These are phyloP conservation scores for Callaeas wilsoni DNA, from an alignment of 2,113 vertebrate genomes.

Conservation along the genomic window DNA sequence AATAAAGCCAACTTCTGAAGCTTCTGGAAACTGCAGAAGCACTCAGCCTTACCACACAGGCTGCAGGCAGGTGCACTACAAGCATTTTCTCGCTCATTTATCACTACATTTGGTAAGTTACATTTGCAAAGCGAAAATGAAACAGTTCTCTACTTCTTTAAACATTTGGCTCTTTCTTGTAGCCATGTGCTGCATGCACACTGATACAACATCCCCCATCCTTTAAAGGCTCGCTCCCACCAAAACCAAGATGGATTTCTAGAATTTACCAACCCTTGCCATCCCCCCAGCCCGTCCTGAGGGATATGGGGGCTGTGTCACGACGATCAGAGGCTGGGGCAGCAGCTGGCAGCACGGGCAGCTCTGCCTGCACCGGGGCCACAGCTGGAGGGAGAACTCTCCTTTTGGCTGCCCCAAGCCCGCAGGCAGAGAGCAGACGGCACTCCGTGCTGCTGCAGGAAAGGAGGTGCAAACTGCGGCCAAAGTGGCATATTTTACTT, in stretches of 20 bases:
- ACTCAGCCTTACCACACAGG: neutral
- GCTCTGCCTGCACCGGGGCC: neutral
- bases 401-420: neutral
- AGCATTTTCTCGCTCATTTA: neutral
- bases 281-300: rapidly evolving
- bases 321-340: neutral
- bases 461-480: neutral
- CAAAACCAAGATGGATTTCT: neutral
- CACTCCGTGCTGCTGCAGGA: neutral
- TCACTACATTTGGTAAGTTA: neutral
- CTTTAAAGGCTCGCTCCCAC: neutral
- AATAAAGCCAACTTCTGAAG: neutral
- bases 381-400: neutral
- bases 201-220: neutral
- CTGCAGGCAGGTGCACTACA: neutral
- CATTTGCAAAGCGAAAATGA: neutral
- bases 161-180: neutral
- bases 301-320: neutral
- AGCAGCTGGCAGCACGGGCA: neutral
- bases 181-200: neutral
- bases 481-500: rapidly evolving
- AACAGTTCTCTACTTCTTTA: neutral
- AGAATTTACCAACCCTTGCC: neutral
- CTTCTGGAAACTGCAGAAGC: neutral
- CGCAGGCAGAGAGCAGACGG: neutral